Evolutionary conservation across 2,888 invertebrate genomes (phyloP), one percentile per base, ranked within the genome.

Genomic region (Platycheirus albimanus): DNA sequence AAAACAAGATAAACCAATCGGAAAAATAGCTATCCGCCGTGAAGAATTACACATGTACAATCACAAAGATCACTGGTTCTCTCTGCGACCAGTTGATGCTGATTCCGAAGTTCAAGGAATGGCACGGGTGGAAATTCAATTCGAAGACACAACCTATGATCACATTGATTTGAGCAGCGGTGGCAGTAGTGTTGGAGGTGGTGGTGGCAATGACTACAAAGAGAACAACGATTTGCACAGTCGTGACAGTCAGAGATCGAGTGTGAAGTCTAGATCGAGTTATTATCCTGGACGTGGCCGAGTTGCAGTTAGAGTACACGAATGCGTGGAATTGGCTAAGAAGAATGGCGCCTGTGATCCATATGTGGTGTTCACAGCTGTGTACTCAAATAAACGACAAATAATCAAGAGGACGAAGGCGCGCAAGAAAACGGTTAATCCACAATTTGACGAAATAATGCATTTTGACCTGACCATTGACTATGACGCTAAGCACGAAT

Each of bases 31-130:
- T 69, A 95, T 98, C 89, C 95, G 96, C 89, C 94, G 96, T 83
- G 96, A 97, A 89, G 96, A 97, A 88, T 92, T 98, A 86, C 94
- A 96, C 87, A 94, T 94, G 85, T 97, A 97, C 91, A 96, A 97
- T 91, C 96, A 96, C 89, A 97, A 96, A 89, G 98, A 98, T 90
- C 96, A 97, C 89, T 98, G 98, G 98, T 97, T 98, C 90, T 94
- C 96, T 63, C 91, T 96, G 90, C 93, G 95, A 87, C 94, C 96
- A 30, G 95, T 97, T 24, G 97, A 97, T 91, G 95, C 96, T 1
- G 96, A 97, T 90, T 96, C 96, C 0, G 97, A 98, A 91, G 97
- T 97, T 70, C 97, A 97, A 91, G 97, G 96, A 85, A 97, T 97
- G 92, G 96, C 95, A 54, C 95, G 97, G 89, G 94, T 97, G 86